Evolutionary conservation across 2,888 invertebrate genomes (phyloP), one percentile per base, ranked within the genome.

Genomic region (Lathronympha strigana): DNA sequence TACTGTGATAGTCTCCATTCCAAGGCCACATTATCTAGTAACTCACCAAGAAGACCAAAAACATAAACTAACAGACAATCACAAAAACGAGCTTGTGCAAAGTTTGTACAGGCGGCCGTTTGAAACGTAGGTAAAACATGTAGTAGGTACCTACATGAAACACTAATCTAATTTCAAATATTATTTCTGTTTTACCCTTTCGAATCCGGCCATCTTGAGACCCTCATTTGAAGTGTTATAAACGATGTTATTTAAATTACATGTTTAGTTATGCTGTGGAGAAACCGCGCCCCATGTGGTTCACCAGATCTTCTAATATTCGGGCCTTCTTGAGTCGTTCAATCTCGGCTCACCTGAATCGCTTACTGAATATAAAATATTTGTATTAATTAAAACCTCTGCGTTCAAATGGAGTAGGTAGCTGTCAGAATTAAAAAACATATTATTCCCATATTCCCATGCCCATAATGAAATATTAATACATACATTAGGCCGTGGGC

Each of bases 181-280:
- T 31, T 50, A 31, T 50, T 50, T 31, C 13, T 5, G 31, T 6
- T 31, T 19, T 17, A 5, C 17, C 23, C 23, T 54, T 54, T 25
- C 23, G 19, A 19, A 11, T 19, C 13, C 33, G 17, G 33, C 0
- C 13, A 33, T 33, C 33, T 19, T 17, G n/a, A 33, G 0, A 21
- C 33, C 31, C 13, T 28, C 11, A 25, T 28, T 33, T 13, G 6
- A 51, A 4, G 6, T 13, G 33, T n/a, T 51, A 19, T 51, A n/a
- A 53, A 36, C 15, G 53, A 36, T 23, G 36, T 36, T 53, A 21
- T 36, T 36, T 23, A 53, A 23, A 53, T 53, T 53, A n/a, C 13
- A 53, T 53, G 36, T 8, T 15, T 23, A 36, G 31, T 15, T 23
- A 36, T 23, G 38, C 36, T 21, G n/a, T 40, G 6, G 6, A 15